phyloP scores from a whole-genome alignment of 2,797 vertebrate species.

The Galagoides demidoff region DNA sequence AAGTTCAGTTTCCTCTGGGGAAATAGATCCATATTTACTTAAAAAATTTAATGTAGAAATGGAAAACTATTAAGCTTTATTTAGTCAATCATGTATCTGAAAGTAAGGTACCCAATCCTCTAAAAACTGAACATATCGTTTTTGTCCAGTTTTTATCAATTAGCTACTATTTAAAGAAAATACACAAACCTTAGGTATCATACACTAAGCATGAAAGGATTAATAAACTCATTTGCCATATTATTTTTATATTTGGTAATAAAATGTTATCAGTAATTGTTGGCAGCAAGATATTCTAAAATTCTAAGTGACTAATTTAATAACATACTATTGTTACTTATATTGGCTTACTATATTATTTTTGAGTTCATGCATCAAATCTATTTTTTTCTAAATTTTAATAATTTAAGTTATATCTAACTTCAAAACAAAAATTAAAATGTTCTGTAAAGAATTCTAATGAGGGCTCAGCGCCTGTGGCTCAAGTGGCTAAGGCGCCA shows the following conservation, averaged over 20 bases:
- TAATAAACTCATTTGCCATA: background rate
- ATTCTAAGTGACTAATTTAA: slow-evolving; percentile 11
- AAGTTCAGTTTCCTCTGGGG: background rate
- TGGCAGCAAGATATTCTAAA: slow-evolving; percentile 1
- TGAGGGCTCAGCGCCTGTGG: background rate
- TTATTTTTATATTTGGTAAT: slow-evolving; percentile 24
- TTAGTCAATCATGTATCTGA: background rate
- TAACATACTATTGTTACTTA: background rate
- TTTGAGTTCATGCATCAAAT: slow-evolving; percentile 2
- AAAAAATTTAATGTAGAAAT: slow-evolving; percentile 37
- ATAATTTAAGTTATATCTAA: background rate
- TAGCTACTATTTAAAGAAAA: slow-evolving; percentile 14
- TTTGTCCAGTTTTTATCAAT: background rate
- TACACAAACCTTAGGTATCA: background rate
- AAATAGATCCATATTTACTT: background rate
- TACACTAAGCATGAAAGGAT: background rate
- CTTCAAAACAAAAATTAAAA: slow-evolving; percentile 43
- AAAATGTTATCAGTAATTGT: background rate
- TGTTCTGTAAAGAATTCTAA: slow-evolving; percentile 20
- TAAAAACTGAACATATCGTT: background rate
- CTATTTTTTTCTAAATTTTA: slow-evolving; percentile 23
- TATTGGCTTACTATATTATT: slow-evolving; percentile 16
- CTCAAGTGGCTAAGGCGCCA: too few species aligned
- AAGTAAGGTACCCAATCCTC: background rate
- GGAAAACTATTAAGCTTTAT: background rate